phyloP scores from a whole-genome alignment of 2,797 vertebrate species.

The Spinus pinus region DNA sequence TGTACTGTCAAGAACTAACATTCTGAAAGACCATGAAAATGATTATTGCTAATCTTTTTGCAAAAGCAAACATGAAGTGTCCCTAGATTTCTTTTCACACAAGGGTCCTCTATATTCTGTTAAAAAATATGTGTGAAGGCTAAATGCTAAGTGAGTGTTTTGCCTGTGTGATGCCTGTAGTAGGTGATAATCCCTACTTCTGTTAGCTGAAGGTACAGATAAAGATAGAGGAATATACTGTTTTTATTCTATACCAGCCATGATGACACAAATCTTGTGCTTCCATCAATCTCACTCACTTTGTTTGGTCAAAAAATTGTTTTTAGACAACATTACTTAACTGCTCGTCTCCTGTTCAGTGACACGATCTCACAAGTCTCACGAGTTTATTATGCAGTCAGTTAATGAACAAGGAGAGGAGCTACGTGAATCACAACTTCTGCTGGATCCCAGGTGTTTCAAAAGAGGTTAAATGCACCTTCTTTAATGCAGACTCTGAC shows the following conservation, averaged over 20 bases:
- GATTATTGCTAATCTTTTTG: background rate
- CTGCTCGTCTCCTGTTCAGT: background rate
- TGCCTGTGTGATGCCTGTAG: background rate
- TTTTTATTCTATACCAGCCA: background rate
- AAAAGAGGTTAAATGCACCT: background rate
- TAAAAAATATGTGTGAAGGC: background rate
- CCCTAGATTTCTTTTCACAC: background rate
- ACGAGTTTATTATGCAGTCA: background rate
- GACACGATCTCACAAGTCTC: background rate
- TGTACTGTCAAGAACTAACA: background rate
- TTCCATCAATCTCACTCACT: background rate
- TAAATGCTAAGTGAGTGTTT: background rate
- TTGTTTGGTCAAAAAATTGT: background rate
- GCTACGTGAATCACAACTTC: background rate
- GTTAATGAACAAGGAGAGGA: background rate
- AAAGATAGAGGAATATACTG: background rate
- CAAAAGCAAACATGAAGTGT: background rate
- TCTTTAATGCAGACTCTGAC: background rate
- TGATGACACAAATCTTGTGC: background rate
- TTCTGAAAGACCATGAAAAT: background rate
- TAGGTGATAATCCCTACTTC: background rate
- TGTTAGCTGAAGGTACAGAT: background rate
- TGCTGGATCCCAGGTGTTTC: background rate
- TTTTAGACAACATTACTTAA: background rate
- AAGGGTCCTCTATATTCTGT: background rate